Base-by-base conservation (phyloP, 2,888 invertebrate species). In the Onthophagus sagittarius region DNA sequence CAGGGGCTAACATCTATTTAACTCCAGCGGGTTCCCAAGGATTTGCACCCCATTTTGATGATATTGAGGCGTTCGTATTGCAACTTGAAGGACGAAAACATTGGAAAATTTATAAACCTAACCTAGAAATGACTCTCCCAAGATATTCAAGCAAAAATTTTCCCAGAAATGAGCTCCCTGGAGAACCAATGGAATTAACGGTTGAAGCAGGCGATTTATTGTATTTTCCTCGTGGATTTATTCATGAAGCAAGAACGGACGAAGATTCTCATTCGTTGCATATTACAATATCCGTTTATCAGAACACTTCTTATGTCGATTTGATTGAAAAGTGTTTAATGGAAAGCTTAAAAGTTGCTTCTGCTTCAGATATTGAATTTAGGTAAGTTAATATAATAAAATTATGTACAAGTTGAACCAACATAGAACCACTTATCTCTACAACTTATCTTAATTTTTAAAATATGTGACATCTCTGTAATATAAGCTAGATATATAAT, bases 41-140 rank as follows among this genome's bases (percentile, higher is more conserved):
- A 0, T 99, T 99, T 87, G 99, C 99, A 0, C 99, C 99, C 0
- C 99, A 99, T 85, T 99, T 93, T 83, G 99, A 99, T 86, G 99
- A 99, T 82, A 99, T 99, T 77, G 99, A 99, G 86, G 99, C 98
- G 0, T 99, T 99, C 83, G 92, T 99, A 69, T 83, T 99, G 69
- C 99, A 99, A 87, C 86, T 98, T 0, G 99, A 99, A 86, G 99
- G 99, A 0, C 92, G 92, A 79, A 99, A 99, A 84, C 91, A 92
- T 77, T 99, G 99, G 99, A 91, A 91, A 78, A 86, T 99, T 9
- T 99, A 98, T 83, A 90, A 90, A 78, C 97, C 98, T 88, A 53
- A 15, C 13, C 0, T 67, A 62, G 15, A 70, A 39, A 62, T 14
- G n/a, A 85, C 88, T 1, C 86, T 99, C 62, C 94, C 98, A 0